Evolutionary conservation across 2,888 invertebrate species (phyloP).

Genomic region (Watsonalla binaria): DNA sequence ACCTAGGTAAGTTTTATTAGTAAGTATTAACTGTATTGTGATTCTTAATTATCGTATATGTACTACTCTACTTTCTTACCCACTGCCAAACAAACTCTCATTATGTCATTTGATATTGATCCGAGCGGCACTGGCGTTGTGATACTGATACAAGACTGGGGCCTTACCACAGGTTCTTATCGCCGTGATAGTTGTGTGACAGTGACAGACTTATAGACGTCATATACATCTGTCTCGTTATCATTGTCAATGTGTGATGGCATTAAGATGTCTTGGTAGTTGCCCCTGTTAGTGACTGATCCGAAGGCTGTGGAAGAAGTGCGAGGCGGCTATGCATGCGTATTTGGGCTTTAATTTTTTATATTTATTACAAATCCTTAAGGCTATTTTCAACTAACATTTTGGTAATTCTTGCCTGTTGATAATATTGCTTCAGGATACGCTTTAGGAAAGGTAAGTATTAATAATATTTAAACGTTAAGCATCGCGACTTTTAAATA

Average conservation of each 20-base stretch:
- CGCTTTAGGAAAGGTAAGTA: neutral
- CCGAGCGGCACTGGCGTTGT: constrained; percentile 42
- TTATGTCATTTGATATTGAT: constrained; percentile 45
- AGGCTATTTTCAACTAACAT: neutral
- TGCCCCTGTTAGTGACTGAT: too few species aligned
- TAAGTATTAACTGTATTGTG: constrained; percentile 77
- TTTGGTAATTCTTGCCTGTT: neutral
- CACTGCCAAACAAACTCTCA: constrained; percentile 57
- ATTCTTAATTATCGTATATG: constrained; percentile 65
- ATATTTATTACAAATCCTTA: neutral
- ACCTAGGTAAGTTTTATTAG: constrained; percentile 57
- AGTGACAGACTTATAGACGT: too few species aligned
- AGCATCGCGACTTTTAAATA: neutral
- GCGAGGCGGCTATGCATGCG: neutral
- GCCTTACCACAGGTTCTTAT: neutral
- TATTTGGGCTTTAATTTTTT: neutral
- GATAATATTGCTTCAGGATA: neutral
- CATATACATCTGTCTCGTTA: too few species aligned
- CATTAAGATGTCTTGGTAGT: too few species aligned
- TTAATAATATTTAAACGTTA: neutral
- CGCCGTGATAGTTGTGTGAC: too few species aligned
- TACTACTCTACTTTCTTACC: constrained; percentile 53
- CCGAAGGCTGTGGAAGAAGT: neutral
- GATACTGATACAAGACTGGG: constrained; percentile 57
- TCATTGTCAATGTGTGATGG: too few species aligned